Evolutionary conservation across 2,797 vertebrate genomes (phyloP).

Genomic region (Sebastes nivosus): DNA sequence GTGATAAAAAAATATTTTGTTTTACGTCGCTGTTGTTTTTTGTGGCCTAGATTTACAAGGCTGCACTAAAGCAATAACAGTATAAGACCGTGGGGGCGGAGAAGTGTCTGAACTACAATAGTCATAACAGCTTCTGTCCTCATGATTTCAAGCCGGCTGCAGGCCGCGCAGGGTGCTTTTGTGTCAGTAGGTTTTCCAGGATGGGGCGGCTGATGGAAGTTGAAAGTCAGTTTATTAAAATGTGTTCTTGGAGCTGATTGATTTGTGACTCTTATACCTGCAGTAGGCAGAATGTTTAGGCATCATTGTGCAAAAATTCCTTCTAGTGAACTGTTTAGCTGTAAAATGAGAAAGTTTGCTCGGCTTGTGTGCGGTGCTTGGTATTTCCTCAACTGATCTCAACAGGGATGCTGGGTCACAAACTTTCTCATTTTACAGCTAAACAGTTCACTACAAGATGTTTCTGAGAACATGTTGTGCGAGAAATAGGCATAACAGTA

Average conservation of each 20-base stretch:
- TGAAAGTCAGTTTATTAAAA: conserved; percentile 12
- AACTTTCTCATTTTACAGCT: no score
- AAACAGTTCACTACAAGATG: no score
- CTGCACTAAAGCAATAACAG: conserved; percentile 65
- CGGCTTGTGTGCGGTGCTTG: no score
- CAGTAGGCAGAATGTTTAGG: no score
- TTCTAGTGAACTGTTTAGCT: no score
- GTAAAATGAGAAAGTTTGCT: no score
- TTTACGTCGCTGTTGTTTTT: conserved; percentile 38
- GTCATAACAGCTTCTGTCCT: conserved; percentile 57
- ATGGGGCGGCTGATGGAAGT: background rate
- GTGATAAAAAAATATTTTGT: conserved; percentile 41
- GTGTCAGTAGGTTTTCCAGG: conserved; percentile 1
- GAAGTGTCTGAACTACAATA: conserved; percentile 52
- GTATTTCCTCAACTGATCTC: no score
- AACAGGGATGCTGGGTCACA: no score
- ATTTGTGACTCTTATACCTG: background rate
- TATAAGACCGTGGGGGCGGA: conserved; percentile 44
- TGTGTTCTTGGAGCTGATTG: conserved; percentile 9
- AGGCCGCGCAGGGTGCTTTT: background rate
- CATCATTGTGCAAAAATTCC: no score
- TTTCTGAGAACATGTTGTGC: no score
- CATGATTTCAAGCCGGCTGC: conserved; percentile 45
- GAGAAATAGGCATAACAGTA: no score
- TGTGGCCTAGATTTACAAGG: conserved; percentile 58